Evolutionary conservation across 2,888 invertebrate species (phyloP).

Genomic region (Mylabris sibirica): DNA sequence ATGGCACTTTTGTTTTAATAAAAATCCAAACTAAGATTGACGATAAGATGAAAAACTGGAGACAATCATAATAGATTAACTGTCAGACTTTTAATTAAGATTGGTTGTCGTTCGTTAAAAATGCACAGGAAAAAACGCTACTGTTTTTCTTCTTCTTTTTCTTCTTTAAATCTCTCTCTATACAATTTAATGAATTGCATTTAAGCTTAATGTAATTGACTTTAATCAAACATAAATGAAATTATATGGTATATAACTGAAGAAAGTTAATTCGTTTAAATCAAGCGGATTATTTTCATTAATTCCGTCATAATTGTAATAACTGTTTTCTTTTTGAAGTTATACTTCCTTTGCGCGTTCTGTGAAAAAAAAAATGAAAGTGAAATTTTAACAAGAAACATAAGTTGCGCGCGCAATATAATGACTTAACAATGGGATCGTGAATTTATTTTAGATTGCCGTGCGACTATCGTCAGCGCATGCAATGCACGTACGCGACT

Average conservation of each 20-base stretch:
- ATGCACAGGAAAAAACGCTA: neutral
- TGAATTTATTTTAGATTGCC: no score
- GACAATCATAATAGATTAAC: neutral
- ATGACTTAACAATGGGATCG: no score
- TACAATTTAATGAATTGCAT: neutral
- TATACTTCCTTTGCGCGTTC: no score
- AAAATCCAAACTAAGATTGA: neutral
- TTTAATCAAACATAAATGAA: slow-evolving; percentile 1
- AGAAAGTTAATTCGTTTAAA: neutral
- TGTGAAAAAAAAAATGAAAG: no score
- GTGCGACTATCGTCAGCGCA: no score
- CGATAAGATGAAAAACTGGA: neutral
- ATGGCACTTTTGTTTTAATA: neutral
- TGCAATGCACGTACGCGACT: no score
- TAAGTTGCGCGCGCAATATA: no score
- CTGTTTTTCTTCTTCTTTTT: neutral
- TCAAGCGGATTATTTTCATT: neutral
- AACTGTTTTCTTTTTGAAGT: neutral
- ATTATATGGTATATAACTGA: neutral
- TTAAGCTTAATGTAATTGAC: neutral
- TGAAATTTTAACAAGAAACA: no score
- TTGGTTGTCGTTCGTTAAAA: neutral
- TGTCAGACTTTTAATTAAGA: neutral
- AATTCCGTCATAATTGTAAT: neutral
- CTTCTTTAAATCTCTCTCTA: neutral